Evolutionary conservation across 2,113 vertebrate genomes (phyloP), one percentile per base, ranked within the genome.

Genomic region (Lepus americanus): DNA sequence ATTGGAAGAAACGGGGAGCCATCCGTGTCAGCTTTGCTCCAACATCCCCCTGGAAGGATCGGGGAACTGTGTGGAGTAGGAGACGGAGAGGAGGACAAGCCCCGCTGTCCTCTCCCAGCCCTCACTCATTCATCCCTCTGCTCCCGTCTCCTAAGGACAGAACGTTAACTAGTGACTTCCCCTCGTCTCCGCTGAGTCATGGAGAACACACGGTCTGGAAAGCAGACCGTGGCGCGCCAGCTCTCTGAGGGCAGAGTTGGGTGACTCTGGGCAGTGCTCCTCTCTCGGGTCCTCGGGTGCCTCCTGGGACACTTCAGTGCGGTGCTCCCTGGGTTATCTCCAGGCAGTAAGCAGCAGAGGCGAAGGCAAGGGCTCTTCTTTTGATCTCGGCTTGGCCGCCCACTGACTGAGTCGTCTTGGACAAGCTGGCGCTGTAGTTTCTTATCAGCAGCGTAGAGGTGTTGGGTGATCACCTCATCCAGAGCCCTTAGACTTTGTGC

Each of bases 111-210:
- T 83, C 39, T 66, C 29, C 12, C 64, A 6, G 19, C 84, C 33
- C 29, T 95, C 19, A 8, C 2, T 51, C 61, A 67, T 25, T 51
- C 76, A 70, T 49, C 44, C 44, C 27, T 49, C 85, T 49, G 73
- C 51, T 95, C 92, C 82, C 74, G 27, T 77, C 59, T 94, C 44
- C 36, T 13, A 55, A 85, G 36, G 31, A 59, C 8, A 77, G 69
- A 31, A 5, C 0, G 12, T 29, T 39, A 78, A 81, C 53, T n/a
- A 16, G 33, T 20, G 39, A 39, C 33, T 16, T 49, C 90, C 80
- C 89, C 67, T 23, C 0, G 61, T 82, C 27, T 87, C n/a, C 25
- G 16, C 23, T 51, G 29, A 33, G 11, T 64, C n/a, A 90, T 27
- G 19, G 72, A 49, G 73, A 88, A 51, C 1, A 0, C 14, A 14